Percentiles rank a stretch among this genome's conserved stretches.
Conservation (phyloP, 2,113 vertebrate genomes). For the Gambusia affinis region DNA sequence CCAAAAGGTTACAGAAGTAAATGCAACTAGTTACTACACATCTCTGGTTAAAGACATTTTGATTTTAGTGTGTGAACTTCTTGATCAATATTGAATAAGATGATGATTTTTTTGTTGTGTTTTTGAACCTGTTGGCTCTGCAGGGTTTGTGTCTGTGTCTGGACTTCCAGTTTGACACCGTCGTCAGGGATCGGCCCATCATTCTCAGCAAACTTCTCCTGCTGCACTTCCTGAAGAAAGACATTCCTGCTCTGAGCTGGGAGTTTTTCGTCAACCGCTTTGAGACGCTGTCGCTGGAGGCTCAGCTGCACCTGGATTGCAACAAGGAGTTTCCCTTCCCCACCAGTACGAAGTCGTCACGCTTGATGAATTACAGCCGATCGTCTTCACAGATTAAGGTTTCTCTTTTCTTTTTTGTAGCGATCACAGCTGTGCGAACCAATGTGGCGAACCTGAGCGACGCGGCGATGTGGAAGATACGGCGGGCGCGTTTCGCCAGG, state of each 20-base stretch:
- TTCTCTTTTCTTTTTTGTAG: conserved; percentile 71
- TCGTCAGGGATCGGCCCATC: conserved; percentile 94
- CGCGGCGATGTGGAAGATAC: conserved; percentile 97
- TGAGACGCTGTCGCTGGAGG: conserved; percentile 97
- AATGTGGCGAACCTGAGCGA: conserved; percentile 98
- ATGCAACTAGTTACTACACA: too few species aligned
- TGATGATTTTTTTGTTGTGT: conserved; percentile 4
- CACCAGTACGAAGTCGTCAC: conserved; percentile 85
- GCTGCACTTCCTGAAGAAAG: conserved; percentile 94
- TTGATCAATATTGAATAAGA: background rate
- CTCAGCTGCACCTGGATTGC: conserved; percentile 97
- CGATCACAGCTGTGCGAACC: conserved; percentile 96
- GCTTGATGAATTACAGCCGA: conserved; percentile 7
- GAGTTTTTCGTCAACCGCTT: conserved; percentile 99
- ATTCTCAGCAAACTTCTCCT: conserved; percentile 97
- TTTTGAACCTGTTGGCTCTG: background rate
- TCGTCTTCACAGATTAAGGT: background rate
- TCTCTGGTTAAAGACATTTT: background rate
- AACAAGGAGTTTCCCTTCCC: conserved; percentile 99
- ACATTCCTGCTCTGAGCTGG: conserved; percentile 97
- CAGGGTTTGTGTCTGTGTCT: conserved; percentile 96
- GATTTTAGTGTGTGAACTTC: background rate
- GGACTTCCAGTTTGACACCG: conserved; percentile 99
- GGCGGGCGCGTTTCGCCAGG: conserved; percentile 95
- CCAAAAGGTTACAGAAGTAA: too few species aligned